Base-by-base conservation (phyloP, 2,113 vertebrate species). In the crab-eating macaque (Macaca fascicularis) region DNA sequence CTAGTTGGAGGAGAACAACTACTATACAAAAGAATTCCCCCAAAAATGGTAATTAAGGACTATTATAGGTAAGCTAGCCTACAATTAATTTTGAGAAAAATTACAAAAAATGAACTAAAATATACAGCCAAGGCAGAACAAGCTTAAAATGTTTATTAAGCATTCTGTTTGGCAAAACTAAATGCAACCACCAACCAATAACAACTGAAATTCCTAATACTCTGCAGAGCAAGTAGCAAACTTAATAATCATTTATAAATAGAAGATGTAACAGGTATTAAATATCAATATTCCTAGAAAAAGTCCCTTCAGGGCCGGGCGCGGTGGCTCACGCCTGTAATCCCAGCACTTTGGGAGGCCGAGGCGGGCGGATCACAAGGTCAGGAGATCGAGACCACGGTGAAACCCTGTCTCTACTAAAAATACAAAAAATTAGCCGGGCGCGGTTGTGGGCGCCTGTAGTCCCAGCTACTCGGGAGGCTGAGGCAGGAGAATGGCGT, bases 41-140 rank as follows among this genome's bases (percentile, higher is more conserved):
- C 0, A 17, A 84, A 70, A 76, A 95, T 52, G 40, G 4, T 38
- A 94, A 85, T 67, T 74, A 88, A 94, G 12, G 23, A 67, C 38
- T 80, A 43, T 38, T 85, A 82, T 8, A 45, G 6, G 45, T 48
- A 92, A 88, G 10, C 35, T 82, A 61, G 32, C 32, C 23, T 82
- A 40, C 67, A 80, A 84, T 50, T 30, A 22, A 17, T 76, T 79
- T 85, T 85, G 55, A 92, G 57, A 94, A 81, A 93, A 64, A 81
- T 59, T 90, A 67, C 30, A 89, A 70, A 95, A 95, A 86, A 55
- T 67, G 14, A 78, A 74, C 35, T 86, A n/a, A 85, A 97, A 93
- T 59, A 3, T 32, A 84, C 2, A 67, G 48, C 23, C 25, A 72
- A 67, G 61, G 45, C 96, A 95, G 45, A 87, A 83, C 23, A 80